Conservation (phyloP, 2,113 vertebrate species). For the Atrichornis clamosus region DNA sequence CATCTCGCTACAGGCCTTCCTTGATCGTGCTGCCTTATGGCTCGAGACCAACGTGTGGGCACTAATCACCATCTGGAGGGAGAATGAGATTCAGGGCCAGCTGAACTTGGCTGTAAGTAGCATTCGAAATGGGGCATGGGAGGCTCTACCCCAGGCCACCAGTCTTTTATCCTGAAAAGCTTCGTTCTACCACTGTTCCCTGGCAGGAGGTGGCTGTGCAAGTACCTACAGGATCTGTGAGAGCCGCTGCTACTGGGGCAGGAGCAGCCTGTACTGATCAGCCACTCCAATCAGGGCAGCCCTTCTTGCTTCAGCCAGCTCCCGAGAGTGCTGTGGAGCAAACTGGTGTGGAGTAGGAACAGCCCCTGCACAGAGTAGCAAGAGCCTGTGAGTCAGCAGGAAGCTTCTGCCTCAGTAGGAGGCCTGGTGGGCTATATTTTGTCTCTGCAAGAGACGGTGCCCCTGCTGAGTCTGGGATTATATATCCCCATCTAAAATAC, state of each 20-base stretch:
- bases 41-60: conserved; percentile 24
- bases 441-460: neutral
- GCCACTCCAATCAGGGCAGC: neutral
- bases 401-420: neutral
- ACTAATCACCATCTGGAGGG: conserved; percentile 54
- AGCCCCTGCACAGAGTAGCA: neutral
- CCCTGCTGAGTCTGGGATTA: neutral
- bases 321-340: neutral
- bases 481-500: neutral
- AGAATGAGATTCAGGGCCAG: neutral
- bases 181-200: neutral
- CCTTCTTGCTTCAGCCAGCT: neutral
- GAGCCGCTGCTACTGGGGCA: rapidly evolving
- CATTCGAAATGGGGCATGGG: neutral
- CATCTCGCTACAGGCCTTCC: conserved; percentile 27
- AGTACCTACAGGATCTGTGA: neutral
- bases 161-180: neutral
- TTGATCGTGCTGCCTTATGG: conserved; percentile 50
- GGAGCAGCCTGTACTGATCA: neutral
- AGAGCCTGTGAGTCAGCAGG: neutral
- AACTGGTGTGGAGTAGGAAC: neutral
- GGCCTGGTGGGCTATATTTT: neutral
- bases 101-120: neutral
- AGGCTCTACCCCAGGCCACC: neutral
- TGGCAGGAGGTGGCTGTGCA: neutral